Conservation (phyloP, 2,888 invertebrate species). For the Lutraria lutraria region DNA sequence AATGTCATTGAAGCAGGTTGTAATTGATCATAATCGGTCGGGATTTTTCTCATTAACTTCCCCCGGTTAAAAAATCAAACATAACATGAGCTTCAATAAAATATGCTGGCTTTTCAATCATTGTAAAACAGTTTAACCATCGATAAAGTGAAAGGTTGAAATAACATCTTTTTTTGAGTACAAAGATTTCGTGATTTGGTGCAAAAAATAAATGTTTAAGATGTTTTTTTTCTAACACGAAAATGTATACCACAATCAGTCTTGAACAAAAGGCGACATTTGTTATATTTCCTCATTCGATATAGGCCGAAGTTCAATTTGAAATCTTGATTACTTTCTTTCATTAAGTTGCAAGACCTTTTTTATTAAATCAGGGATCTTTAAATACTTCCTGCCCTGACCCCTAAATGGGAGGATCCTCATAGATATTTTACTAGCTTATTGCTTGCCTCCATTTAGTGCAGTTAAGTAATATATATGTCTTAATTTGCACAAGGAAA, state of each 20-base stretch:
- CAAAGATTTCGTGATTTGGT: neutral
- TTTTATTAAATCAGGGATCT: too few relatives aligned
- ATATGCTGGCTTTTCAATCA: neutral
- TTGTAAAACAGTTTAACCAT: neutral
- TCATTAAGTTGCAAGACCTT: neutral
- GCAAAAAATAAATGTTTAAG: neutral
- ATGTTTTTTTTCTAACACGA: neutral
- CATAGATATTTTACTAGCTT: neutral
- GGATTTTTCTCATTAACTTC: neutral
- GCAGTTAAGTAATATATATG: too few relatives aligned
- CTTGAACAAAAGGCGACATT: neutral
- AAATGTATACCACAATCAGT: neutral
- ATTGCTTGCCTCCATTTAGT: too few relatives aligned
- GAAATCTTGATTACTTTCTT: neutral
- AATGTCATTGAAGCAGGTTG: neutral
- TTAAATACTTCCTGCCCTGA: too few relatives aligned
- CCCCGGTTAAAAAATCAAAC: neutral
- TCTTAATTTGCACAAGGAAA: too few relatives aligned
- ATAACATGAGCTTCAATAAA: neutral
- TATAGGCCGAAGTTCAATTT: too few relatives aligned
- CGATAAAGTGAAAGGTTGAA: neutral
- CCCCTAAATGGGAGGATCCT: neutral
- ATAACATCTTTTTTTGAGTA: neutral
- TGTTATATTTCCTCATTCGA: neutral
- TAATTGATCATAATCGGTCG: slow-evolving; percentile 13